Conservation (phyloP, 1,140 invertebrate genomes). For the Tetraneura akinire region DNA sequence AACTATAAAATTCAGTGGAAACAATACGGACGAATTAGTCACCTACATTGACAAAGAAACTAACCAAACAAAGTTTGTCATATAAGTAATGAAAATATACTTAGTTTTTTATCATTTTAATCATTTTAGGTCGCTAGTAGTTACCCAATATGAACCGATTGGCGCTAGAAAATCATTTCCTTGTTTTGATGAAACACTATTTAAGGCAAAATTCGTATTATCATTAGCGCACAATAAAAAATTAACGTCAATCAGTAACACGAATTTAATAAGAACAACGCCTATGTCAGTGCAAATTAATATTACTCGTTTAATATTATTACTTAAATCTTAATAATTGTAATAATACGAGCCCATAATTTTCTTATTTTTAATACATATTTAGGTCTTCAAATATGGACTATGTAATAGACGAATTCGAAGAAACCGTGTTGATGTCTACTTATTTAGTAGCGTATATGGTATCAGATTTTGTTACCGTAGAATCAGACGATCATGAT, state of each 20-base stretch:
- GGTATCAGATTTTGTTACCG: slow-evolving; percentile 71
- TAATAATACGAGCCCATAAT: no score
- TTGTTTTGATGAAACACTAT: slow-evolving; percentile 91
- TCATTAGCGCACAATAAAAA: slow-evolving; percentile 68
- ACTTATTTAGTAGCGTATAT: slow-evolving; percentile 85
- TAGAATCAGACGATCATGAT: slow-evolving; percentile 56
- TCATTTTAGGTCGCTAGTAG: slow-evolving; percentile 73
- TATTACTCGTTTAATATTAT: no score
- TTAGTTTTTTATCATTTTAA: no score
- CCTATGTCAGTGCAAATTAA: slow-evolving; percentile 60
- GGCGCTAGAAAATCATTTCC: slow-evolving; percentile 88
- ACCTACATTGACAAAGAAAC: slow-evolving; percentile 69
- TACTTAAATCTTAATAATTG: no score
- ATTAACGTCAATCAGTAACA: slow-evolving; percentile 79
- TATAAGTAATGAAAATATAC: no score
- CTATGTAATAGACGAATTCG: slow-evolving; percentile 67
- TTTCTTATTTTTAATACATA: background rate
- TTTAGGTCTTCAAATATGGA: slow-evolving; percentile 60
- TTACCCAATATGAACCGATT: slow-evolving; percentile 86
- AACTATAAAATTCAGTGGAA: slow-evolving; percentile 68
- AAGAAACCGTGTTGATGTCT: slow-evolving; percentile 77
- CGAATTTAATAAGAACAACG: slow-evolving; percentile 64
- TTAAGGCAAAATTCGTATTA: slow-evolving; percentile 84
- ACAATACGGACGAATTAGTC: slow-evolving; percentile 67
- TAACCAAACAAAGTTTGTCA: slow-evolving; percentile 66